Base-by-base conservation (phyloP, 1,140 invertebrate genomes). In the Artemia franciscana region DNA sequence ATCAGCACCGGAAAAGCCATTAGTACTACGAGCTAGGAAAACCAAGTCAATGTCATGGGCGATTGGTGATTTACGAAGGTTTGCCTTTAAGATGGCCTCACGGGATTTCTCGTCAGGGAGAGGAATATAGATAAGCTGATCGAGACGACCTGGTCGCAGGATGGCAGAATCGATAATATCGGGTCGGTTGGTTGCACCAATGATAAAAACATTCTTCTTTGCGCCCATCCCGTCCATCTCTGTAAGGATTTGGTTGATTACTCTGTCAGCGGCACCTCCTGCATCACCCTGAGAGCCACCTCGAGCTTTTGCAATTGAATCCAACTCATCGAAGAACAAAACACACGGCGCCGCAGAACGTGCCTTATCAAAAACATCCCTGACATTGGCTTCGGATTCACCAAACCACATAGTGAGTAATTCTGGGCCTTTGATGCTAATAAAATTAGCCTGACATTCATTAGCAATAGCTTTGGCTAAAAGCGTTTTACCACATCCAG, bases 181-280 rank as follows among this genome's bases (percentile, higher is more conserved):
- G 64, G 82, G 83, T 70, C 82, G 73, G 76, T 92, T 93, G n/a
- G 90, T 93, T 26, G 90, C 89, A 73, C 93, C 39, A 74, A 99
- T 99, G 66, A 99, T 98, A 71, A 99, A 99, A 3, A 99, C 95
- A 74, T 99, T 99, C 76, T 99, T 99, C 79, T 99, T 99, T 23
- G 92, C 88, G 24, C 91, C 90, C 95, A 99, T 99, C 68, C 96
- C 95, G 74, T 99, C 96, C 95, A 99, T 99, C 78, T 99, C 96
- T 21, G 95, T 99, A 57, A 99, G 79, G 70, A 99, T 92, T 79
- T 99, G 95, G 76, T 99, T 99, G 73, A 99, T 99, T 18, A 99
- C 96, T 67, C 96, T 80, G 77, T 99, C 96, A 24, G 94, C 94
- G 59, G 96, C 95, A 66, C 96, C 95, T 69, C 94, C 95, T 65